Evolutionary conservation across 2,888 invertebrate species (phyloP), one percentile per base, ranked within the genome.

Genomic region (Carabus problematicus): DNA sequence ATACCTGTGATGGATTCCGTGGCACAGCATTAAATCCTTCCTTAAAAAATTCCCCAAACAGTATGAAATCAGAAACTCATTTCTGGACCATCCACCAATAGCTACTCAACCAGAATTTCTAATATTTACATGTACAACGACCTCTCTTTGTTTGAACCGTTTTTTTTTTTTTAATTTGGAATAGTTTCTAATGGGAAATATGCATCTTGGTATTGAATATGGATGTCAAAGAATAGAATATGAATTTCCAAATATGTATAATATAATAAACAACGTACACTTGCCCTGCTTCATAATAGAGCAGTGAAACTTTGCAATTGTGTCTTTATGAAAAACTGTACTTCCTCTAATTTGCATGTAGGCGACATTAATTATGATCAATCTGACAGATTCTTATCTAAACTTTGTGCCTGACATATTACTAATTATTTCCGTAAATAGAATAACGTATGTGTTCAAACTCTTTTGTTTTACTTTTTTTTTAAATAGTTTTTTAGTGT

Each of bases 21-120:
- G 60, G 42, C 18, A 60, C 60, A 29, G 60, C 43, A 29, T 43
- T 60, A 60, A 60, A 60, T 60, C 60, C 45, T 19, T 45, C 12
- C 45, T 45, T 43, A 45, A 43, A 43, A 45, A 60, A 60, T 60
- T 79, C 77, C 77, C 78, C 71, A 67, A 75, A 73, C 77, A 75
- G 76, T 76, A 74, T 75, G 77, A 78, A 78, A 79, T 79, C 79
- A 79, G 78, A 79, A 77, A 75, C 77, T 78, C 79, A 75, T 79
- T 79, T 79, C 75, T 75, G 75, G 19, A 12, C 3, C 52, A 14
- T 6, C 18, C 45, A 18, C 14, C 29, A 29, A 29, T 6, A 6
- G 29, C 29, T 29, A 29, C 29, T 29, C 29, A 3, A 29, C 29
- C 29, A 3, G 29, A 29, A 29, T 29, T 29, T 29, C 29, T 29